phyloP scores from a whole-genome alignment of 2,797 vertebrate species.

The Pipistrellus kuhlii region DNA sequence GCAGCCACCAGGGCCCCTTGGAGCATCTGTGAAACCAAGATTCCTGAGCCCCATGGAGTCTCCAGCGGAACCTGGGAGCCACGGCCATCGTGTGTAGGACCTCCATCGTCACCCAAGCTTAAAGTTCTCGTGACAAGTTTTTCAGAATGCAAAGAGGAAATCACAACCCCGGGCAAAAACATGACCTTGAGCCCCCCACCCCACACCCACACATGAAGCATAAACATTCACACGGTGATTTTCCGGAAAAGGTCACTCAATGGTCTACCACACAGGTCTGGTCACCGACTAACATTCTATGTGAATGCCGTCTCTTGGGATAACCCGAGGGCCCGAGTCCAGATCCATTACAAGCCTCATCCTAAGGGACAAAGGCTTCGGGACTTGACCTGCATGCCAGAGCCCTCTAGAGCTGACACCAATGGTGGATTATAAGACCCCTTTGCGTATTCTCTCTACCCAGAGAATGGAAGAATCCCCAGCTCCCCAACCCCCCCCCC shows the following conservation, averaged over 20 bases:
- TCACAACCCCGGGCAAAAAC: neutral
- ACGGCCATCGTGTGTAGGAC: neutral
- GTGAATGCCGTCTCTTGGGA: neutral
- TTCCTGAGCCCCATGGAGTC: neutral
- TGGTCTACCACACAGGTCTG: neutral
- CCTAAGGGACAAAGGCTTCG: neutral
- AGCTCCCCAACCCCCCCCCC: too few species aligned
- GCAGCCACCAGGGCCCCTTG: neutral
- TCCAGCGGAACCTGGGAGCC: neutral
- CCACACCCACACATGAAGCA: neutral
- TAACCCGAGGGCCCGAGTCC: neutral
- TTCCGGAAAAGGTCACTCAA: neutral
- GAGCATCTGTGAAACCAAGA: neutral
- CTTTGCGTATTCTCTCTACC: too few species aligned
- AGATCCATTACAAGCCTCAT: neutral
- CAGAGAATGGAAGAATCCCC: too few species aligned
- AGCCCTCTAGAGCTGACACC: neutral
- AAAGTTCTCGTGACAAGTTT: neutral
- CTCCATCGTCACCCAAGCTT: neutral
- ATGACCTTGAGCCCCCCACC: neutral
- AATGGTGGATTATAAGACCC: fast-evolving
- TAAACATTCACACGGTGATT: neutral
- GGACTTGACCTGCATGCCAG: neutral
- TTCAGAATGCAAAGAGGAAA: neutral
- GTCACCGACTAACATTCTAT: neutral